A percentile compares a stretch with the other conserved stretches of the same genome.
These are phyloP conservation scores for Austrofundulus limnaeus DNA, from an alignment of 2,113 vertebrate species.

Conservation along the genomic window DNA sequence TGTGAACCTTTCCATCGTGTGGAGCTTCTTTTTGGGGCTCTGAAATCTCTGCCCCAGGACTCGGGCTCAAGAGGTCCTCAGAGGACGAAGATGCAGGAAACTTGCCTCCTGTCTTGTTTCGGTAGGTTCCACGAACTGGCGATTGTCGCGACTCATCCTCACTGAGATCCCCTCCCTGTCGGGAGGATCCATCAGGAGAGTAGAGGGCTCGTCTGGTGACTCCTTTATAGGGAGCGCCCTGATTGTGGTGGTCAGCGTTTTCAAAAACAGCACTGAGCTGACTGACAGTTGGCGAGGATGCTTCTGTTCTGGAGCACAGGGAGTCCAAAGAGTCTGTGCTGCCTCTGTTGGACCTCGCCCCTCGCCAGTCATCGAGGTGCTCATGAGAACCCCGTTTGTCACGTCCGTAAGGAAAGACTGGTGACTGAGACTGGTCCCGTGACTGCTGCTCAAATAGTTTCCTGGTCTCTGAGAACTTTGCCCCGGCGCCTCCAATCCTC, in stretches of 20 bases:
- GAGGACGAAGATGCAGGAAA: constrained; percentile 75
- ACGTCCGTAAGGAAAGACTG: constrained; percentile 85
- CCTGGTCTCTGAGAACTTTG: constrained; percentile 93
- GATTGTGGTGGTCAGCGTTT: constrained; percentile 81
- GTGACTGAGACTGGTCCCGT: constrained; percentile 82
- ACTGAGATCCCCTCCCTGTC: constrained; percentile 73
- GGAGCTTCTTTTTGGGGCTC: constrained; percentile 30
- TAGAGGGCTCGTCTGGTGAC: constrained; percentile 79
- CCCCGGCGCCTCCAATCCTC: constrained; percentile 84
- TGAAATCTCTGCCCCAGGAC: constrained; percentile 57
- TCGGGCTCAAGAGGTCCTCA: constrained; percentile 77
- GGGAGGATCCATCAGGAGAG: constrained; percentile 75
- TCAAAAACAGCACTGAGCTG: constrained; percentile 97
- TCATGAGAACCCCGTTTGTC: constrained; percentile 86
- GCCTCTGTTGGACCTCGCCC: constrained; percentile 88
- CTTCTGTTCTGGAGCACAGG: constrained; percentile 92
- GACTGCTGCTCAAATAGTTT: constrained; percentile 92
- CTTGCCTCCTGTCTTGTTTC: constrained; percentile 62
- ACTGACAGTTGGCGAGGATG: constrained; percentile 93
- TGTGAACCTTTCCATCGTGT: constrained; percentile 39
- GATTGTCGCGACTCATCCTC: constrained; percentile 81
- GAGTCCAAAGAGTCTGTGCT: constrained; percentile 95
- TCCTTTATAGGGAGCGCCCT: constrained; percentile 66
- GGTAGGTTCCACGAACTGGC: constrained; percentile 65
- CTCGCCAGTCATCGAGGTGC: constrained; percentile 87